Conservation (phyloP, 1,140 invertebrate species). For the Drosophila serrata region DNA sequence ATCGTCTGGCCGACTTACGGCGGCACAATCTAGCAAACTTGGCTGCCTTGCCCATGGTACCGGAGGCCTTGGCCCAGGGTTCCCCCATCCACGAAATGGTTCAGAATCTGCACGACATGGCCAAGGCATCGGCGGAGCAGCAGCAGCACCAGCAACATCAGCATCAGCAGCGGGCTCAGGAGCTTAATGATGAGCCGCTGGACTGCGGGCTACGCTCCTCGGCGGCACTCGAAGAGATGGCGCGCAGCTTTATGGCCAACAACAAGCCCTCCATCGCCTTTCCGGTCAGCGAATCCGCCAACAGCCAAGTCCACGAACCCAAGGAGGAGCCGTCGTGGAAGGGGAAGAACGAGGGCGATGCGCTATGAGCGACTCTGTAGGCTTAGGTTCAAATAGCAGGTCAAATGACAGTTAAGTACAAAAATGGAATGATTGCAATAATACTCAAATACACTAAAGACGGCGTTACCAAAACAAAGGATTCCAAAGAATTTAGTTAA, state of each 20-base stretch:
- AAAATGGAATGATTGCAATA: slow-evolving; percentile 73
- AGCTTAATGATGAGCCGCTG: slow-evolving; percentile 59
- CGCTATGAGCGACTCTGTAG: slow-evolving; percentile 43
- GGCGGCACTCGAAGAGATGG: slow-evolving; percentile 62
- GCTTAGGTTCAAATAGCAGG: slow-evolving; percentile 41
- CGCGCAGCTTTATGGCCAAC: slow-evolving; percentile 61
- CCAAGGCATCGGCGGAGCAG: slow-evolving; percentile 69
- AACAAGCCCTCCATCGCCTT: slow-evolving; percentile 36
- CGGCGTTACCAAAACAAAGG: slow-evolving; percentile 57
- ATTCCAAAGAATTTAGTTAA: slow-evolving; percentile 82
- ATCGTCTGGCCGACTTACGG: slow-evolving; percentile 50
- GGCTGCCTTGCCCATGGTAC: slow-evolving; percentile 47
- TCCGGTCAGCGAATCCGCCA: slow-evolving; percentile 31
- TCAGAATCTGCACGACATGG: slow-evolving; percentile 73
- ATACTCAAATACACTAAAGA: slow-evolving; percentile 74
- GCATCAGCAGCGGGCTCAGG: slow-evolving; percentile 50
- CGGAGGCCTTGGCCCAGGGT: slow-evolving; percentile 44
- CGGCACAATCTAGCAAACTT: slow-evolving; percentile 58
- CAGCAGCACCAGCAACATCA: slow-evolving; percentile 53
- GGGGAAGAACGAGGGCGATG: slow-evolving; percentile 63
- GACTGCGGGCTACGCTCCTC: slow-evolving; percentile 70
- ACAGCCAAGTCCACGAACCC: slow-evolving; percentile 39
- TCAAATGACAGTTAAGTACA: slow-evolving; percentile 67
- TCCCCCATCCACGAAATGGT: slow-evolving; percentile 72
- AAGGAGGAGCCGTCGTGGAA: slow-evolving; percentile 68